Conservation (phyloP, 2,113 vertebrate genomes). For the Tinamus guttatus region DNA sequence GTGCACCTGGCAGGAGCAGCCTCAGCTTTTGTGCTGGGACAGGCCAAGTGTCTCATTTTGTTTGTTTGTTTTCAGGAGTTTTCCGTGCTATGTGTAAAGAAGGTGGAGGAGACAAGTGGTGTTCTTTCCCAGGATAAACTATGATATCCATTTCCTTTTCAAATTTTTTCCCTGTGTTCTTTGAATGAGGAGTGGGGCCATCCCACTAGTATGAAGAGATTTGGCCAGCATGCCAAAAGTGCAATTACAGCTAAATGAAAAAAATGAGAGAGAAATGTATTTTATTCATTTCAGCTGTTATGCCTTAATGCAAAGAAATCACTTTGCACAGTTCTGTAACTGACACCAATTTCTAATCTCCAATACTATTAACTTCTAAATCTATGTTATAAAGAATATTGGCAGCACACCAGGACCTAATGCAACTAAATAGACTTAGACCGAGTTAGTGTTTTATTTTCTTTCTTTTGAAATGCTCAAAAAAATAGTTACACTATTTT, state of each 20-base stretch:
- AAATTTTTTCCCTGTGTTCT: neutral
- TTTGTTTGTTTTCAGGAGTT: neutral
- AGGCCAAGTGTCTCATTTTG: neutral
- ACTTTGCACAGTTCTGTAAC: slow-evolving; percentile 74
- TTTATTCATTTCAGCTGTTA: slow-evolving; percentile 79
- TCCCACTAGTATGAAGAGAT: neutral
- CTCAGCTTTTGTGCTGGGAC: neutral
- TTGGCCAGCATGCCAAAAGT: slow-evolving; percentile 32
- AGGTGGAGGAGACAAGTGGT: neutral
- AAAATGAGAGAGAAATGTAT: slow-evolving; percentile 46
- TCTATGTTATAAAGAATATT: slow-evolving; percentile 65
- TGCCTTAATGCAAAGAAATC: slow-evolving; percentile 74
- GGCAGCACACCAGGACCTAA: slow-evolving; percentile 66
- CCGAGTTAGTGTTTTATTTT: slow-evolving; percentile 58
- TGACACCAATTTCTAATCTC: slow-evolving; percentile 77
- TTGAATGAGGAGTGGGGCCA: neutral
- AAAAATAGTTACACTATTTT: slow-evolving; percentile 67
- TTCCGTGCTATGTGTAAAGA: neutral
- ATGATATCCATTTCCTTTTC: neutral
- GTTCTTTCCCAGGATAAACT: neutral
- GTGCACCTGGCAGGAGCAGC: neutral
- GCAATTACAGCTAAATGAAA: slow-evolving; percentile 59
- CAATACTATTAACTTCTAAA: slow-evolving; percentile 76
- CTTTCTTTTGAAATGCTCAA: slow-evolving; percentile 61
- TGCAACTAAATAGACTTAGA: slow-evolving; percentile 70